phyloP scores from a whole-genome alignment of 2,888 invertebrate genomes.

The Orgyia antiqua region DNA sequence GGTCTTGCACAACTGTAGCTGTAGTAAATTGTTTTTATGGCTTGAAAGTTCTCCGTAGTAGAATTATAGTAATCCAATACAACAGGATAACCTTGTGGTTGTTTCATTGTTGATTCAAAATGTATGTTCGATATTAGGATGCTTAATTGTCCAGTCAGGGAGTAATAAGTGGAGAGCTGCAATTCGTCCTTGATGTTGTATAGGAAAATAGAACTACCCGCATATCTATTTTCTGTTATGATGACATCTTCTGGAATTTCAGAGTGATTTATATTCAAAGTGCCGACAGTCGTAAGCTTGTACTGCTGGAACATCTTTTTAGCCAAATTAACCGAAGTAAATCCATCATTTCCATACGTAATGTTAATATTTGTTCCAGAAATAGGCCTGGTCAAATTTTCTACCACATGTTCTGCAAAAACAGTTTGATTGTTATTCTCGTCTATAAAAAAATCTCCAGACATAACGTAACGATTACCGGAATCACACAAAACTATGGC shows the following conservation, averaged over 20 bases:
- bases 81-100: background rate
- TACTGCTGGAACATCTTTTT: conserved; percentile 3
- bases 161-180: conserved; percentile 3
- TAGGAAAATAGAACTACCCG: conserved; percentile 2
- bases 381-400: conserved; percentile 2
- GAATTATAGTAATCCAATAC: conserved; percentile 1
- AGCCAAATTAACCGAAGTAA: background rate
- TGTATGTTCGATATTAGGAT: conserved; percentile 1
- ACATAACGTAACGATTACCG: conserved; percentile 2
- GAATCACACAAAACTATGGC: conserved; percentile 3
- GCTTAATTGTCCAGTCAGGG: background rate
- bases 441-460: conserved; percentile 1
- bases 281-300: conserved; percentile 1
- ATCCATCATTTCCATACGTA: conserved; percentile 1
- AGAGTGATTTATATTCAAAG: background rate
- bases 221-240: conserved; percentile 1
- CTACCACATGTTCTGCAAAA: background rate
- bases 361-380: conserved; percentile 4
- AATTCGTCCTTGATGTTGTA: conserved; percentile 1
- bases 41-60: background rate
- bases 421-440: background rate
- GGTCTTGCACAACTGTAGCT: conserved; percentile 1
- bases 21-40: background rate
- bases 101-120: background rate
- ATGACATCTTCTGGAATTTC: conserved; percentile 5